phyloP scores from a whole-genome alignment of 2,113 vertebrate genomes.

The Noctilio leporinus region DNA sequence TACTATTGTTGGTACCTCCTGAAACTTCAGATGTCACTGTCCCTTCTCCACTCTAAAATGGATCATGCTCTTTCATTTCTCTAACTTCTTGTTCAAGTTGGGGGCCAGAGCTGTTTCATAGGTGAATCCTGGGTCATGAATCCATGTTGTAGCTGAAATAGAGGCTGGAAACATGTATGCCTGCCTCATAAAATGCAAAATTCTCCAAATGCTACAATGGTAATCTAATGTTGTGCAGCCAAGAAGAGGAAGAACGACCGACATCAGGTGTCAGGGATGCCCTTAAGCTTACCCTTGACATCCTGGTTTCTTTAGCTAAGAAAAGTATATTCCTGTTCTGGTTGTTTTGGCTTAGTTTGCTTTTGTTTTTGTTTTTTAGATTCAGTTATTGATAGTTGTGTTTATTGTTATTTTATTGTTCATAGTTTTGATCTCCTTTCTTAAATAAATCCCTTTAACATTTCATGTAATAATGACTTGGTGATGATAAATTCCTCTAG shows the following conservation, averaged over 20 bases:
- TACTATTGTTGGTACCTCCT: not conserved
- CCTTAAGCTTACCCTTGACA: fast-evolving
- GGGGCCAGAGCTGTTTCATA: not conserved
- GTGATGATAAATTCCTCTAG: no score
- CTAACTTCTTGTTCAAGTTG: not conserved
- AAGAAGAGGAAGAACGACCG: not conserved
- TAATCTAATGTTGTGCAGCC: not conserved
- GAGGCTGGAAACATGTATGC: not conserved
- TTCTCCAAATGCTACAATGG: not conserved
- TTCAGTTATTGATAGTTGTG: no score
- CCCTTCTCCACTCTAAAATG: not conserved
- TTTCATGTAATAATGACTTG: no score
- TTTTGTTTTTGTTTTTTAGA: no score
- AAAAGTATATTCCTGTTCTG: not conserved
- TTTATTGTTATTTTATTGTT: no score
- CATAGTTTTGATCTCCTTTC: no score
- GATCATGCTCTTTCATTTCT: not conserved
- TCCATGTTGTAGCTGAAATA: not conserved
- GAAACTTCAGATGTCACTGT: not conserved
- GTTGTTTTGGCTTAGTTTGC: no score
- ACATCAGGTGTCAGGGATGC: not conserved
- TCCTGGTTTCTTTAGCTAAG: not conserved
- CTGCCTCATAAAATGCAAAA: no score
- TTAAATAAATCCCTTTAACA: no score
- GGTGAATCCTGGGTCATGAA: not conserved